Percentiles rank a stretch among this genome's conserved stretches.
Conservation (phyloP, 2,888 invertebrate genomes). For the Phyllotreta striolata region DNA sequence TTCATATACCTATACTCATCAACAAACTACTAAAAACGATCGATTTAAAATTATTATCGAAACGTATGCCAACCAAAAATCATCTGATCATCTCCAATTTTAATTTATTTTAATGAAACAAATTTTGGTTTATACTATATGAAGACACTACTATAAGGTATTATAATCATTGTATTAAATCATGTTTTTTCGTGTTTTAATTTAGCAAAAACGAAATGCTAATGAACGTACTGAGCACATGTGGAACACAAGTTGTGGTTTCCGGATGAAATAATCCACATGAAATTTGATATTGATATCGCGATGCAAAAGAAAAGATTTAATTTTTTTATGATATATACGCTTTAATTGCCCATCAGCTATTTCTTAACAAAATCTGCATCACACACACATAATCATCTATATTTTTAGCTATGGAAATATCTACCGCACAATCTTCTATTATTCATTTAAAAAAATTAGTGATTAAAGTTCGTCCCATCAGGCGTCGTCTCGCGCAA, state of each 20-base stretch:
- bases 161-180: neutral
- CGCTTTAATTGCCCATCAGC: neutral
- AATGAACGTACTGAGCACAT: constrained; percentile 35
- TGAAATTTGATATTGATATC: constrained; percentile 24
- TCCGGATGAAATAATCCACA: constrained; percentile 43
- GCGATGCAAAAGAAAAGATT: constrained; percentile 25
- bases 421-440: no score
- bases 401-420: neutral
- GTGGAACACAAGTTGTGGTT: constrained; percentile 50
- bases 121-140: no score
- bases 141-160: neutral
- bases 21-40: no score
- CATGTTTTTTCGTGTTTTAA: constrained; percentile 1
- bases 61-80: no score
- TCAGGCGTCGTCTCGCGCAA: no score
- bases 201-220: neutral
- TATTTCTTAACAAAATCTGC: no score
- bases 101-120: no score
- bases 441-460: constrained; percentile 19
- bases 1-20: no score
- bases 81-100: no score
- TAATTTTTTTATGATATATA: constrained; percentile 25
- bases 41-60: no score
- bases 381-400: neutral
- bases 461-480: constrained; percentile 1